Base-by-base conservation (phyloP, 2,888 invertebrate species). In the Tenthredo distinguenda region DNA sequence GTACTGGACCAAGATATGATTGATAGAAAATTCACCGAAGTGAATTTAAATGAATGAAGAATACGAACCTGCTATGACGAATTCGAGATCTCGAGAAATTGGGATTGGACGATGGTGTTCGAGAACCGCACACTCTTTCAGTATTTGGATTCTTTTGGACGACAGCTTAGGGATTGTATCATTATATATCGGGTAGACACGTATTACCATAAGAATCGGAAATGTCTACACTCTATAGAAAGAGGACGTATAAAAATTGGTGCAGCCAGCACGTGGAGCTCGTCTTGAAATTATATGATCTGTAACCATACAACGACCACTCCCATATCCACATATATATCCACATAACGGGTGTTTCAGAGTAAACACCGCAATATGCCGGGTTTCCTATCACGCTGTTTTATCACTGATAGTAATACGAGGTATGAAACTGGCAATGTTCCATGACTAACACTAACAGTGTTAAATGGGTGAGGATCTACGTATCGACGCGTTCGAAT, bases 301-400 rank as follows among this genome's bases (percentile, higher is more conserved):
- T 72, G 18, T 77, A 62, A 26, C 12, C 37, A 43, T 84, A 55
- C 18, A 55, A 76, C 21, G 76, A 58, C 40, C 6, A 58, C 74
- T 47, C 6, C 15, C 31, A 31, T 26, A 50, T 50, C n/a, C n/a
- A 62, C 21, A 18, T 15, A 40, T 58, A 40, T 40, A 74, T 74
- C 26, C 72, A 37, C 37, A 74, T 34, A 68, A 18, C 6, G 68
- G 34, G 34, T 34, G 68, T 18, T 68, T 7, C 5, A 31, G 5
- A 68, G 68, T 34, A 34, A 26, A 34, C 68, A 26, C 1, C 15
- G 18, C 34, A 18, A 68, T 68, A 68, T 68, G 15, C 68, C 18
- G 34, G 68, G 1, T 68, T 68, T 34, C 34, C 18, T 34, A 68
- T 31, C 34, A 18, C 12, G 34, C 26, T 34, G 68, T 68, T 4